Evolutionary conservation across 2,797 vertebrate species (phyloP), one percentile per base, ranked within the genome.

Genomic region (Notolabrus celidotus): DNA sequence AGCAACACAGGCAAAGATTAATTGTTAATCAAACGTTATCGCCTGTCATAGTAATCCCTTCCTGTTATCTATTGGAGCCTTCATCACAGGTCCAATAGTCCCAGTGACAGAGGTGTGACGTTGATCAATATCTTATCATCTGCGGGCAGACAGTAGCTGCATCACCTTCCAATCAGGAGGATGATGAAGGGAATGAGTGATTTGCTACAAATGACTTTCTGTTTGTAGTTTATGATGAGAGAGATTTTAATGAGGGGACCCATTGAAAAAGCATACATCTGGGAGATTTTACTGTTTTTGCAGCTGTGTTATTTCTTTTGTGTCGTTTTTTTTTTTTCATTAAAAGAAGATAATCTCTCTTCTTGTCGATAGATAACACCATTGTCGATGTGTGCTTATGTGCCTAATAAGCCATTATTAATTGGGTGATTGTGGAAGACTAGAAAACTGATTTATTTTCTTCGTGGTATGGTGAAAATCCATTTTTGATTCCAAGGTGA

Each of bases 51-150:
- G 80, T 91, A 92, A 92, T 89, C 78, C 74, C 53, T 71, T 64
- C 74, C 64, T 74, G 74, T 84, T 90, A 89, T 91, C 81, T 87
- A 50, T 80, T 80, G 43, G 23, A 57, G 80, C 70, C 78, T 85
- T 76, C 68, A 80, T 86, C 84, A 77, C 59, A 55, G 55, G 68
- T 79, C 77, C 82, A 83, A 86, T 85, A 83, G 71, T 67, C 74
- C 16, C 12, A 80, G 36, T 70, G 80, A 84, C 84, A 88, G 74
- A 84, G 77, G 71, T 68, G 71, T 83, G 79, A 80, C 41, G 7
- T 53, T 80, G 81, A 90, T 91, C 86, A 81, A 90, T 92, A 87
- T 77, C 79, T 88, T 84, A 90, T 91, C 89, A 77, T 87, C 69
- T 71, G 25, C 9, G 7, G 50, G 65, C 86, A 89, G 87, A 69